These are phyloP conservation scores for Formica exsecta DNA, from an alignment of 1,140 invertebrate genomes.

Conservation along the genomic window DNA sequence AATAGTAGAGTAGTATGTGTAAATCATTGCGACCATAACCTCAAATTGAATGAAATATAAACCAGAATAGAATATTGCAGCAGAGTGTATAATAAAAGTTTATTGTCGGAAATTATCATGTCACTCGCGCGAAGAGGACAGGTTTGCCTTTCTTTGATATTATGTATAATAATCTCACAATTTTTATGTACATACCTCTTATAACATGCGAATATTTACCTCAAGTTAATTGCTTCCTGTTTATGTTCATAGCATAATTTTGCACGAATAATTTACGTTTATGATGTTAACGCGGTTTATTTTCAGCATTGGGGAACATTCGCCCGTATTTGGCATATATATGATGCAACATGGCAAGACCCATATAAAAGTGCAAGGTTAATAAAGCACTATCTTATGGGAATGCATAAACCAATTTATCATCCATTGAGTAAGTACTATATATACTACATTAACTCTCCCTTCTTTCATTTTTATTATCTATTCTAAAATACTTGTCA, in stretches of 20 bases:
- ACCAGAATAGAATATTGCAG: background rate
- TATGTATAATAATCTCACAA: background rate
- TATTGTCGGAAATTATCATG: slow-evolving; percentile 45
- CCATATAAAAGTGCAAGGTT: slow-evolving; percentile 93
- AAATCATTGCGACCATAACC: background rate
- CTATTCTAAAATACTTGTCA: background rate
- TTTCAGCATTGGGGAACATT: slow-evolving; percentile 98
- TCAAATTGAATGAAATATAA: slow-evolving; percentile 7
- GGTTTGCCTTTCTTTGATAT: slow-evolving; percentile 27
- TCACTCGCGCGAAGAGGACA: slow-evolving; percentile 66
- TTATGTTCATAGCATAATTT: slow-evolving; percentile 16
- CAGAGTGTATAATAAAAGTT: background rate
- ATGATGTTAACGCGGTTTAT: background rate
- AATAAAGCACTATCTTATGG: slow-evolving; percentile 93
- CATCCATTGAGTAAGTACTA: slow-evolving; percentile 91
- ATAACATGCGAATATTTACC: background rate
- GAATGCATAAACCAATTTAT: slow-evolving; percentile 97
- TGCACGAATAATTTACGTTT: background rate
- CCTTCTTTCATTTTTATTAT: slow-evolving; percentile 37
- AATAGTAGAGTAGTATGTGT: background rate
- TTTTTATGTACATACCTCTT: background rate
- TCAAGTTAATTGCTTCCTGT: background rate
- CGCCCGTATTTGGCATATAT: slow-evolving; percentile 96
- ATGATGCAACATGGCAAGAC: slow-evolving; percentile 98
- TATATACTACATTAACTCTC: background rate